Evolutionary conservation across 1,140 invertebrate species (phyloP).

Genomic region (Papilio aristodemus): DNA sequence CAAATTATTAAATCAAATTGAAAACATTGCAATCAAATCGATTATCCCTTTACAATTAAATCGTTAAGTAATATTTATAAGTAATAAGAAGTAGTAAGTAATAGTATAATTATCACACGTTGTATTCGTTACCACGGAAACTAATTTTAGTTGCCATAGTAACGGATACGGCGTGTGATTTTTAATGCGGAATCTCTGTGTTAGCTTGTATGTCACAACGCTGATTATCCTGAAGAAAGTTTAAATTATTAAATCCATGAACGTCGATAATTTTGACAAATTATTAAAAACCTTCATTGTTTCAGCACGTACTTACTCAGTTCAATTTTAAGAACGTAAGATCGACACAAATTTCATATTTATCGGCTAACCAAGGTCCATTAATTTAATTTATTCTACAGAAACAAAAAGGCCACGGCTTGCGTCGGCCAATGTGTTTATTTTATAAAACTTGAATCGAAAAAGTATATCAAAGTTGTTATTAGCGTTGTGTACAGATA

Average conservation of each 20-base stretch:
- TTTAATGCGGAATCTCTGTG: too few species aligned
- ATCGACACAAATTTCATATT: slow-evolving; percentile 15
- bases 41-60: too few species aligned
- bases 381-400: slow-evolving; percentile 8
- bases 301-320: not conserved
- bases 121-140: too few species aligned
- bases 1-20: too few species aligned
- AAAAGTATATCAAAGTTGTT: slow-evolving; percentile 23
- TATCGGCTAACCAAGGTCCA: not conserved
- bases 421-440: not conserved
- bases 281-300: not conserved
- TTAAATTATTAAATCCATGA: not conserved
- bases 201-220: too few species aligned
- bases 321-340: not conserved
- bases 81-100: too few species aligned
- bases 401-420: slow-evolving; percentile 14
- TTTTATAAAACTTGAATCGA: slow-evolving; percentile 20
- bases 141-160: too few species aligned
- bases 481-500: slow-evolving; percentile 20
- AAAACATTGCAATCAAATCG: too few species aligned
- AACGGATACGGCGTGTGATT: too few species aligned
- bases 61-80: too few species aligned
- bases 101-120: too few species aligned
- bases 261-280: not conserved
- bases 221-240: not conserved